Evolutionary conservation across 2,797 vertebrate genomes (phyloP).

Genomic region (Darevskia nairensis): DNA sequence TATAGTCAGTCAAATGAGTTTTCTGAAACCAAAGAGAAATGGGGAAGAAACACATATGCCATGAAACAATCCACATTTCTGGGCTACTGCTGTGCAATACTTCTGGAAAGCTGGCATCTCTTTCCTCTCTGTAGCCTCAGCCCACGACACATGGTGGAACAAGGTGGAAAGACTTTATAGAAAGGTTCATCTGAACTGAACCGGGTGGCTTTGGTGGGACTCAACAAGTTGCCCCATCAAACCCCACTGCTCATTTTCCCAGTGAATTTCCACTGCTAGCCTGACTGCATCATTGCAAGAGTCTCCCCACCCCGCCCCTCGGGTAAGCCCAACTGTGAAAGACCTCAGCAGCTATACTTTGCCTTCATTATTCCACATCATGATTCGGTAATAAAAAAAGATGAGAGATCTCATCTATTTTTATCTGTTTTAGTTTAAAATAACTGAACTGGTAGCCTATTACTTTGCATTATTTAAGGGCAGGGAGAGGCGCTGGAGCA

Average conservation of each 20-base stretch:
- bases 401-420: background rate
- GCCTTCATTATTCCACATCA: slow-evolving; percentile 29
- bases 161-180: too few species aligned
- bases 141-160: background rate
- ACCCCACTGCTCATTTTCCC: background rate
- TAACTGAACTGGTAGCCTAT: background rate
- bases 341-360: background rate
- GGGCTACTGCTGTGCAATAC: background rate
- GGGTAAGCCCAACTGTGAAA: background rate
- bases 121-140: background rate
- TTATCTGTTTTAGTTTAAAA: slow-evolving; percentile 19
- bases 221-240: background rate
- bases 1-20: background rate
- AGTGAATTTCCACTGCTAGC: background rate
- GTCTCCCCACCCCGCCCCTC: too few species aligned
- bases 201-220: background rate
- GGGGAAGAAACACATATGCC: background rate
- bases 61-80: background rate
- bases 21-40: background rate
- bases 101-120: background rate
- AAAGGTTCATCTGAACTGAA: background rate
- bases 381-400: slow-evolving; percentile 8
- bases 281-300: background rate
- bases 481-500: background rate
- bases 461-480: slow-evolving; percentile 26